Conservation (phyloP, 2,797 vertebrate species). For the Hapalemur alaotrensis region DNA sequence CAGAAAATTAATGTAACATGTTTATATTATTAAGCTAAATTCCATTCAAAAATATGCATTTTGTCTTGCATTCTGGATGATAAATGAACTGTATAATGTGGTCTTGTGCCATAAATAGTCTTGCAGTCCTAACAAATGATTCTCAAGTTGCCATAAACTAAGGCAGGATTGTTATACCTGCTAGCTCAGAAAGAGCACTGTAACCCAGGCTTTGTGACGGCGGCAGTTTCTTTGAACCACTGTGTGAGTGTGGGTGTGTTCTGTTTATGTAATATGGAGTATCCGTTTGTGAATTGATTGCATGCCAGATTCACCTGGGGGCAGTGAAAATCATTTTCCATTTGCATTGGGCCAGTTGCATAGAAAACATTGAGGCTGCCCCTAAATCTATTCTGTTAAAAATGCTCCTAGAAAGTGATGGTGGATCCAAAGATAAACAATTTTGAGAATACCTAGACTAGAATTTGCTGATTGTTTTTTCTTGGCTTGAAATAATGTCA, state of each 20-base stretch:
- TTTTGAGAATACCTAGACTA: neutral
- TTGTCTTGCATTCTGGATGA: neutral
- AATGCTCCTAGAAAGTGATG: neutral
- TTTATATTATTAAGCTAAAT: neutral
- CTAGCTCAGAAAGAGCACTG: neutral
- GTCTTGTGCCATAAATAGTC: neutral
- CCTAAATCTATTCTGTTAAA: neutral
- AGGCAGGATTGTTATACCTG: neutral
- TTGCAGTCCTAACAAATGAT: neutral
- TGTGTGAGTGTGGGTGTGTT: rapidly evolving
- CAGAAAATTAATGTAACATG: neutral
- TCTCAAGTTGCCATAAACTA: neutral
- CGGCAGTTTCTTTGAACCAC: neutral
- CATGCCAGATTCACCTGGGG: neutral
- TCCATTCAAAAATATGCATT: neutral
- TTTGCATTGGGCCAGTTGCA: neutral
- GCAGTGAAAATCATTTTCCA: neutral
- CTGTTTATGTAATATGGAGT: neutral
- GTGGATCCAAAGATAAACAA: neutral
- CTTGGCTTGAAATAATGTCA: neutral
- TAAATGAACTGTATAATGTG: neutral
- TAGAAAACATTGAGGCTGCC: neutral
- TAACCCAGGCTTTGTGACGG: neutral
- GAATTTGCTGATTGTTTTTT: neutral
- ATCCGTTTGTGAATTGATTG: neutral